These are phyloP conservation scores for Ashinkailepas kermadecensis DNA, from an alignment of 2,888 invertebrate species.

Conservation along the genomic window DNA sequence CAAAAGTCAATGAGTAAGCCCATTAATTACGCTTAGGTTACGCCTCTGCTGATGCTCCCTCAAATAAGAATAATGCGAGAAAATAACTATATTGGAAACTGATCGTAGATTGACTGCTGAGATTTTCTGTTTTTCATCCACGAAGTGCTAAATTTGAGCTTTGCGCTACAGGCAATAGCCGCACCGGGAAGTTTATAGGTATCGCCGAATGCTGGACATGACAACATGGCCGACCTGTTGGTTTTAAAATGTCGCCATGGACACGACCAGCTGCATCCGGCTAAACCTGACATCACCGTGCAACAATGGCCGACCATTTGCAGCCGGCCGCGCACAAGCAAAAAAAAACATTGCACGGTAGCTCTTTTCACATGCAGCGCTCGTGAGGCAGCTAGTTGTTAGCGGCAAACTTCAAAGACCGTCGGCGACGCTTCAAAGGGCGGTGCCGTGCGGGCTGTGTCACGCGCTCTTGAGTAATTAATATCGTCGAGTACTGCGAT, in stretches of 20 bases:
- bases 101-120: too few species aligned
- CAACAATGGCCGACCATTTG: not conserved
- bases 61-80: too few species aligned
- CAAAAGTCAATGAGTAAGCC: too few species aligned
- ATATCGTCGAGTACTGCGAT: not conserved
- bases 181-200: too few species aligned
- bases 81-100: too few species aligned
- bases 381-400: not conserved
- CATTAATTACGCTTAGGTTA: too few species aligned
- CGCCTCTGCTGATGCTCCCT: too few species aligned
- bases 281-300: not conserved
- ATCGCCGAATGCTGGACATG: too few species aligned
- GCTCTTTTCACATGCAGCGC: conserved; percentile 12
- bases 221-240: too few species aligned
- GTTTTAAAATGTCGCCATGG: not conserved
- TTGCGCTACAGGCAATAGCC: too few species aligned
- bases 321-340: not conserved
- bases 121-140: too few species aligned
- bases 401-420: not conserved
- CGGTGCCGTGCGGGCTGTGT: not conserved
- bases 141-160: too few species aligned
- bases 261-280: not conserved
- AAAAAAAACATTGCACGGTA: conserved; percentile 8
- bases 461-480: conserved; percentile 4
- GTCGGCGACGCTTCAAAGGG: not conserved